Conservation (phyloP, 1,140 invertebrate genomes). For the Zaprionus capensis region DNA sequence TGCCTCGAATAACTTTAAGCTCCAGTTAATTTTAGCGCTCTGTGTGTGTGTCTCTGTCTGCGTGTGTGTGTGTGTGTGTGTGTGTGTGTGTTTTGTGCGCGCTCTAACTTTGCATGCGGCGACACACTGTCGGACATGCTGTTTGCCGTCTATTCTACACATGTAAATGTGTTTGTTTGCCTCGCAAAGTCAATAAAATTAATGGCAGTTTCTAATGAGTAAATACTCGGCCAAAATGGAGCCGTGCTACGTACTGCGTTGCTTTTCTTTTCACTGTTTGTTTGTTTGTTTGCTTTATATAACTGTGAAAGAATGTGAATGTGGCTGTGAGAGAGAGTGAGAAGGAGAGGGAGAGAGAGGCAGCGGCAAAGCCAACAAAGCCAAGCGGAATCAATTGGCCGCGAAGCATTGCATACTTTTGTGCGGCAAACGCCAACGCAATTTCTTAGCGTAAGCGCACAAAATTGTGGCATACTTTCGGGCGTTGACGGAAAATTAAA, state of each 20-base stretch:
- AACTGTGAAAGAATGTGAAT: constrained; percentile 21
- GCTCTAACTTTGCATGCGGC: constrained; percentile 21
- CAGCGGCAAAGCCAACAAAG: no score
- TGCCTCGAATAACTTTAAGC: constrained; percentile 21
- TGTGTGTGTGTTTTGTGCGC: not conserved
- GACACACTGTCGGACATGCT: constrained; percentile 29
- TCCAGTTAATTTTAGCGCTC: constrained; percentile 29
- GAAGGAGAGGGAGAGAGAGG: no score
- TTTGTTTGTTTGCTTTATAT: constrained; percentile 32
- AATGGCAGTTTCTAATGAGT: constrained; percentile 42
- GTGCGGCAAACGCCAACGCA: constrained; percentile 13
- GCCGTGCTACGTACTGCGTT: constrained; percentile 7
- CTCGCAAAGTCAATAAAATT: constrained; percentile 52
- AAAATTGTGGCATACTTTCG: constrained; percentile 26
- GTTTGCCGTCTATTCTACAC: not conserved
- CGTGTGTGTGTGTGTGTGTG: not conserved
- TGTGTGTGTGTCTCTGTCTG: not conserved
- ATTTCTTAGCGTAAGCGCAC: not conserved
- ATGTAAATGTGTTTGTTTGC: constrained; percentile 6
- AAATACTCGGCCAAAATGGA: constrained; percentile 14
- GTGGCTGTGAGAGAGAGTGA: not conserved
- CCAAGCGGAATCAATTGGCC: constrained; percentile 16
- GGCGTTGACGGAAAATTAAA: constrained; percentile 15
- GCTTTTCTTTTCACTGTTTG: not conserved
- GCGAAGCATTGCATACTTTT: constrained; percentile 13